Evolutionary conservation across 2,797 vertebrate species (phyloP), one percentile per base, ranked within the genome.

Genomic region (Lophius americanus): DNA sequence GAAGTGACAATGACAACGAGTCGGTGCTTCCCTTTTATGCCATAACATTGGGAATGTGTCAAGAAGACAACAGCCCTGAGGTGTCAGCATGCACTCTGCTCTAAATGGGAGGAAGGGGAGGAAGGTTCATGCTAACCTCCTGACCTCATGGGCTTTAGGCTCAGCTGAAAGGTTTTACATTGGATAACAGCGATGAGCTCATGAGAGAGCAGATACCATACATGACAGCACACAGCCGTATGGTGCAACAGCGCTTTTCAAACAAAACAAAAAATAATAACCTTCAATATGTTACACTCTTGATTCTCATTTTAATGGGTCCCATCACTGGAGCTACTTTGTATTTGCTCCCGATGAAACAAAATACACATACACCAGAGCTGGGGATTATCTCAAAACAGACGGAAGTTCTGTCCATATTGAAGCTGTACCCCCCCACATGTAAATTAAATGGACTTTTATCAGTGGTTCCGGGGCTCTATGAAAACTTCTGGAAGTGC

Each of bases 151-250:
- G 76, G 73, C 61, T 65, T 60, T 23, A 9, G 23, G 33, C 44
- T 69, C 61, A 36, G 52, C 56, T 51, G 6, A 60, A 60, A 51
- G 47, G 55, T 38, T 60, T 61, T 53, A 56, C 11, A 5, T 49
- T 38, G 68, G 75, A 88, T 83, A 79, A 81, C 51, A 52, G n/a
- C 14, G 10, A 50, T 87, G 86, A 85, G 76, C 78, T 89, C 83
- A 87, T 64, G 33, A 72, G 81, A 51, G 46, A 70, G 42, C 36
- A 72, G 84, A 86, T 83, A 72, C 13, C 43, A 39, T 63, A 57
- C 50, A 48, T 47, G 4, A 64, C 44, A 32, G 39, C 8, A 43
- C 23, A 2, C 14, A 60, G 50, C 39, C 49, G 49, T 33, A 12
- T 35, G 14, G 0, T 1, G 14, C 3, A 43, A 12, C 9, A 10